Evolutionary conservation across 2,113 vertebrate genomes (phyloP), one percentile per base, ranked within the genome.

Genomic region (Silurus meridionalis): DNA sequence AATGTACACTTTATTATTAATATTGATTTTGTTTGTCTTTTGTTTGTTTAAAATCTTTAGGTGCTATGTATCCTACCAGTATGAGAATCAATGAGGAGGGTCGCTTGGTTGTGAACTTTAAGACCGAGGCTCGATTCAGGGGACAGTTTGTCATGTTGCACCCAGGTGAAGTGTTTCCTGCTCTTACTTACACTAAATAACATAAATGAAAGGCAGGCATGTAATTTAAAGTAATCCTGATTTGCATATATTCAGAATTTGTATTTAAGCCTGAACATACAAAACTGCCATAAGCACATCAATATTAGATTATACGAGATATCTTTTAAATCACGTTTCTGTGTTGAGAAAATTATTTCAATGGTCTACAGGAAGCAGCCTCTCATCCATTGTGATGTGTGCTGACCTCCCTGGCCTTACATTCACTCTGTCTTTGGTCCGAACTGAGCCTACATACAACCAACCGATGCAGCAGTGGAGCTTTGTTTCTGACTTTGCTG

Each of bases 31-130:
- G 37, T 37, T 37, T 37, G 37, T 37, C 25, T 89, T 8, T 58
- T 82, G 14, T 84, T 82, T 69, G 89, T 52, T 9, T 89, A 23
- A 63, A 82, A 83, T 63, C 55, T 82, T n/a, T 14, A 97, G 96
- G 96, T 78, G 95, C 96, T 52, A 93, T 97, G 50, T 96, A 95
- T 75, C 96, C 96, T 0, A 97, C 95, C 75, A 97, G 96, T 91
- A 97, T 97, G 96, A 94, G 95, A n/a, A 96, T 97, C 10, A 95
- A 93, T 8, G 94, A 95, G 9, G 95, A 96, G 60, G 96, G 96
- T 0, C 96, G 96, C 55, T 88, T 97, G 91, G 95, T 96, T 0
- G 96, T 97, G 87, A 95, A 96, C 91, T 97, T 97, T 91, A 96
- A 95, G 90, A 97, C 95, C 0, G 93, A 96, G 89, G 96, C 96